Conservation (phyloP, 2,888 invertebrate species). For the Thymelicus lineola region DNA sequence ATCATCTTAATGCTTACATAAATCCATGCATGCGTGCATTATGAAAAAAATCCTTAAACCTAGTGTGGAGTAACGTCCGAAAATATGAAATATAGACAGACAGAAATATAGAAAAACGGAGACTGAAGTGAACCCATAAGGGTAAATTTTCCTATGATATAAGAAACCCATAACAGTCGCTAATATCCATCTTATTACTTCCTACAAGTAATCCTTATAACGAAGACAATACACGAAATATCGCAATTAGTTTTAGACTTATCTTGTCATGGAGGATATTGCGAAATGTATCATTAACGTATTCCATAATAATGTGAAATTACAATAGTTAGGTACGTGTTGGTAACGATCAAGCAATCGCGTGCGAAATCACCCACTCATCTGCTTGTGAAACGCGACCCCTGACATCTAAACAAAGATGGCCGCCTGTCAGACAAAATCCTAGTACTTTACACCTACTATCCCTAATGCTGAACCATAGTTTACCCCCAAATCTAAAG, state of each 20-base stretch:
- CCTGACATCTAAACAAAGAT: constrained; percentile 78
- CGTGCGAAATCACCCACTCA: constrained; percentile 56
- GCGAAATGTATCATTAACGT: constrained; percentile 44
- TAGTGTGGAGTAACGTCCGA: too few species aligned
- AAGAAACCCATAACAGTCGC: not conserved
- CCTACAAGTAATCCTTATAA: constrained; percentile 18
- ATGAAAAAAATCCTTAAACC: too few species aligned
- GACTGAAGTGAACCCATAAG: too few species aligned
- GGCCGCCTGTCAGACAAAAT: constrained; percentile 76
- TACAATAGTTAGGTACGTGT: constrained; percentile 38
- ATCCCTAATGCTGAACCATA: too few species aligned
- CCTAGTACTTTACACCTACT: constrained; percentile 68
- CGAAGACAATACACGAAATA: not conserved
- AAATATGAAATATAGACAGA: too few species aligned
- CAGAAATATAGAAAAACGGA: too few species aligned
- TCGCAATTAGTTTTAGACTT: not conserved
- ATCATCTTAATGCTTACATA: too few species aligned
- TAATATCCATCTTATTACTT: constrained; percentile 11
- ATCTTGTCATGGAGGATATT: constrained; percentile 23
- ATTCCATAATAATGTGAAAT: constrained; percentile 45
- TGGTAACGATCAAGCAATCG: constrained; percentile 42
- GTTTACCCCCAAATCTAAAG: too few species aligned
- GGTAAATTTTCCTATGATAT: too few species aligned
- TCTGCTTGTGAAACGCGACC: constrained; percentile 72
- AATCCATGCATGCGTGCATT: too few species aligned